Evolutionary conservation across 1,140 invertebrate genomes (phyloP).

Genomic region (Branchinecta lynchi): DNA sequence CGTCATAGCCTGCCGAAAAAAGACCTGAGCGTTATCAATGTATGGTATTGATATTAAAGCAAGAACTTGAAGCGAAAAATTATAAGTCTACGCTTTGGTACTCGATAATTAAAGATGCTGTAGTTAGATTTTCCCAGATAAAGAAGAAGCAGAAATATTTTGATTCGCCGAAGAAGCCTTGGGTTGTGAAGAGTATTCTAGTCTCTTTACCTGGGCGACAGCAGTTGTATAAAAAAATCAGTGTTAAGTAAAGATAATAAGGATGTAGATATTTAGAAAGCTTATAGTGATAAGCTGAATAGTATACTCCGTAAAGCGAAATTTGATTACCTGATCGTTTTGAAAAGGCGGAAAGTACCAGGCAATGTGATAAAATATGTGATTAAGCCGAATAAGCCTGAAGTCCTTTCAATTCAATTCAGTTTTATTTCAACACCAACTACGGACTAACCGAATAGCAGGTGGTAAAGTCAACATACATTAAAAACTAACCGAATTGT

Average conservation of each 20-base stretch:
- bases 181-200: conserved; percentile 4
- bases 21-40: background rate
- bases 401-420: background rate
- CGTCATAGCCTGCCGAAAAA: background rate
- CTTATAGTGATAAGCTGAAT: conserved; percentile 1
- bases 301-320: too few species aligned
- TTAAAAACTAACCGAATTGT: too few species aligned
- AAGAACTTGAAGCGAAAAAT: background rate
- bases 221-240: background rate
- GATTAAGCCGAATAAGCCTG: conserved; percentile 1
- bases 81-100: conserved; percentile 7
- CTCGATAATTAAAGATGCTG: conserved; percentile 3
- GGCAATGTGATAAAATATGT: background rate
- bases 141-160: background rate
- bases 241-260: conserved; percentile 1
- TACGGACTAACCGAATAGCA: too few species aligned
- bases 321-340: too few species aligned
- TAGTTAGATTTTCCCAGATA: background rate
- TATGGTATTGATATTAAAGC: background rate
- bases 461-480: too few species aligned
- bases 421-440: too few species aligned
- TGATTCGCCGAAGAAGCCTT: background rate
- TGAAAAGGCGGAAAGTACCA: background rate
- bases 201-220: background rate
- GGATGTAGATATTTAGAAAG: conserved; percentile 7